A percentile compares a stretch with the other conserved stretches of the same genome.
Evolutionary conservation across 1,140 invertebrate species (phyloP).

Genomic region (Drosophila rhopaloa): DNA sequence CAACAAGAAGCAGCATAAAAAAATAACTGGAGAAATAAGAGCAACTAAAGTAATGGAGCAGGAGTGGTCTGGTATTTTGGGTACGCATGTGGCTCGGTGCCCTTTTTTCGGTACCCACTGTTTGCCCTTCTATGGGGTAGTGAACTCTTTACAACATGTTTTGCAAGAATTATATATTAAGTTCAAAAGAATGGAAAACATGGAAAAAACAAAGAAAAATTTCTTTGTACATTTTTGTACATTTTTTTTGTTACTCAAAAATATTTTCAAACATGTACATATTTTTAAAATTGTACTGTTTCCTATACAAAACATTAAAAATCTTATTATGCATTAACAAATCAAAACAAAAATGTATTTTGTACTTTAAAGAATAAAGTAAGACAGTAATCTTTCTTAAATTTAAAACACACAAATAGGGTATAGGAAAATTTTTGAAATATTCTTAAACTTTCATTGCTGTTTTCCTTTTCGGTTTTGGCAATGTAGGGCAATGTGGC

Average conservation of each 20-base stretch:
- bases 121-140: conserved; percentile 1
- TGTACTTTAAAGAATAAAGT: too few species aligned
- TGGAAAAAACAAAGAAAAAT: too few species aligned
- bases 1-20: conserved; percentile 37
- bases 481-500: conserved; percentile 75
- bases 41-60: conserved; percentile 35
- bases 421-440: not conserved
- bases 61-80: conserved; percentile 31
- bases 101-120: not conserved
- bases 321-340: too few species aligned
- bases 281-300: too few species aligned
- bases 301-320: too few species aligned
- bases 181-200: too few species aligned
- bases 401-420: not conserved
- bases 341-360: too few species aligned
- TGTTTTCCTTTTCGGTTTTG: conserved; percentile 19
- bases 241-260: too few species aligned
- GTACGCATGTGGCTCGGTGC: conserved; percentile 41
- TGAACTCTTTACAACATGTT: not conserved
- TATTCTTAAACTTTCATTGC: not conserved
- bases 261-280: too few species aligned
- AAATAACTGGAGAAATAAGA: conserved; percentile 7
- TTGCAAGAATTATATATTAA: too few species aligned
- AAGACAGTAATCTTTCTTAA: too few species aligned
- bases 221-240: too few species aligned